Conservation (phyloP, 2,888 invertebrate species). For the Lasioglossum figueresi region DNA sequence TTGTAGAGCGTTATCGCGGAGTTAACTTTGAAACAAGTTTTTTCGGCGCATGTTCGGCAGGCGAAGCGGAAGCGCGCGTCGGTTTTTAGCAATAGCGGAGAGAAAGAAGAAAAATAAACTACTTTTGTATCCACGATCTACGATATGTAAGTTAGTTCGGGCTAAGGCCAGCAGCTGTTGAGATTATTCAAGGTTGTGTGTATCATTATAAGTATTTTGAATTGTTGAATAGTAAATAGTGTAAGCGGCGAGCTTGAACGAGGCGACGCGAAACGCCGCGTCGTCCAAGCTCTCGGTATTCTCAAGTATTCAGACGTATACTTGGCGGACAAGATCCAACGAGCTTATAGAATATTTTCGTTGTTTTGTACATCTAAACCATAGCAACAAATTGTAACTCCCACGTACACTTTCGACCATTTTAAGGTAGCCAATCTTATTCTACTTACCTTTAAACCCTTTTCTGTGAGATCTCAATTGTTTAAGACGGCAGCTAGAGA, state of each 20-base stretch:
- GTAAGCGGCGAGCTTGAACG: conserved; percentile 72
- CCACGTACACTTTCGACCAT: background rate
- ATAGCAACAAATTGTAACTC: background rate
- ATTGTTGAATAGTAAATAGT: conserved; percentile 83
- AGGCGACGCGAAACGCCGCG: conserved; percentile 51
- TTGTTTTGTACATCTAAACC: background rate
- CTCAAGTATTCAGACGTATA: conserved; percentile 55
- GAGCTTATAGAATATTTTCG: background rate
- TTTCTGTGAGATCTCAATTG: background rate
- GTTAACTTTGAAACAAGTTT: background rate
- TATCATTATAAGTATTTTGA: conserved; percentile 83
- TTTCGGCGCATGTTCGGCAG: background rate
- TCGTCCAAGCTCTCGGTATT: conserved; percentile 55
- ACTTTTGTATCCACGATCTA: conserved; percentile 77
- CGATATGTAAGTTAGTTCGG: conserved; percentile 78
- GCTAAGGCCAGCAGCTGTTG: conserved; percentile 83
- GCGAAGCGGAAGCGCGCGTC: background rate
- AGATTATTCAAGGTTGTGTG: conserved; percentile 84
- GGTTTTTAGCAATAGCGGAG: conserved; percentile 45
- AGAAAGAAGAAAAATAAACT: conserved; percentile 59
- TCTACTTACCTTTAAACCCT: background rate
- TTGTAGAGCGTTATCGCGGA: background rate
- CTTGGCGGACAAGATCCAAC: background rate
- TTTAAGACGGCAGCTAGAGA: background rate
- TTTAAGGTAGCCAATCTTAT: background rate